Base-by-base conservation (phyloP, 1,140 invertebrate species). In the Apis florea region DNA sequence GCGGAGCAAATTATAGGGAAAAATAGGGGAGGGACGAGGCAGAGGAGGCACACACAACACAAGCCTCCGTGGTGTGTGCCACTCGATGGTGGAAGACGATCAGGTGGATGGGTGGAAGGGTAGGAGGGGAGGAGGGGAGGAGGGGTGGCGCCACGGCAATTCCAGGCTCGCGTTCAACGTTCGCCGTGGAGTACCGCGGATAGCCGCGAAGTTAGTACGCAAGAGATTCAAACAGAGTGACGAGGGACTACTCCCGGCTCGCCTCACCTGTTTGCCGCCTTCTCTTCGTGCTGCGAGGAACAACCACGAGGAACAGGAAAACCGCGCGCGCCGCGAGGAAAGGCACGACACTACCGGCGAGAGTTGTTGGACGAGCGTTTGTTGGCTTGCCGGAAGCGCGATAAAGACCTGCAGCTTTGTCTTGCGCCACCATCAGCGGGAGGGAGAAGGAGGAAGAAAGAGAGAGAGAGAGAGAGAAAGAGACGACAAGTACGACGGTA, bases 71-170 rank as follows among this genome's bases (percentile, higher is more conserved):
- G 79, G 86, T 78, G 83, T 53, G 76, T 67, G 83, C 70, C 86
- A 83, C 64, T 75, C 72, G 31, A 70, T 47, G 26, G 69, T 58
- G 79, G 72, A 85, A 84, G 82, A 84, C 54, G 85, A 89, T 81
- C 73, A 82, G 80, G 85, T 86, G 88, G 76, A 79, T 58, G 79
- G 56, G 76, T 72, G 64, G 78, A 81, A 70, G 80, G 81, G 86
- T 73, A 84, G 88, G 83, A 89, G 82, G 86, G 84, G 83, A 26
- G 59, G 59, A 61, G 61, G 61, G 24, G 82, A 85, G 88, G 89
- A 89, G 92, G 91, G 92, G 91, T 93, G 92, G 93, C 92, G 93
- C 93, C 92, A 93, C 91, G 82, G 90, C 90, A 90, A 93, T 92
- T 92, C 90, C 92, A 91, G 90, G 91, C 89, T 91, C 91, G 92